Evolutionary conservation across 2,113 vertebrate genomes (phyloP), one percentile per base, ranked within the genome.

Genomic region (Lepisosteus osseus): DNA sequence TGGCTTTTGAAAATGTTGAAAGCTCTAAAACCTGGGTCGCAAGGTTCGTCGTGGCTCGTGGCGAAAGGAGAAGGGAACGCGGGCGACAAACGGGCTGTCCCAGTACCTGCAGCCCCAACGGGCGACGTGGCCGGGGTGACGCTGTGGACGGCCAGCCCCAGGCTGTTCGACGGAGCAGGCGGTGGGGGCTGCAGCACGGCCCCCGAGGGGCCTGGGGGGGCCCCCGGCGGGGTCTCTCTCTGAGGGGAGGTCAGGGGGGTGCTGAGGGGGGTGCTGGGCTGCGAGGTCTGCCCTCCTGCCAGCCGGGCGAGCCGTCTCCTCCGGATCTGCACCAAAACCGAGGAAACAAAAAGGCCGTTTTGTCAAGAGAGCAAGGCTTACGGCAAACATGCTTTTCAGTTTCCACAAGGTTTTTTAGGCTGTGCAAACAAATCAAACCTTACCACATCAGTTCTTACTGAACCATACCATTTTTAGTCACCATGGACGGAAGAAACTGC

Each of bases 121-220:
- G 97, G 97, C 72, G 97, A 99, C 84, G 97, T 98, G 90, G 95
- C 96, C 76, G 97, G 97, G 76, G 96, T 98, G 86, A 95, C 93
- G 88, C 86, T 95, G 77, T 98, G 96, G 73, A 95, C 94, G 57
- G 74, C 94, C 45, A 99, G 91, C 67, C 95, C 95, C 72, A 98
- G 89, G 65, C 89, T 94, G 73, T 98, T 95, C 17, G 97, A 95
- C 54, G 92, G 92, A 77, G 90, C 92, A 13, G 94, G 87, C 79
- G 93, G 90, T 54, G 94, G 80, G 0, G 92, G 80, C 72, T 89
- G 91, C 44, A 87, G 87, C 68, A 86, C 82, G 0, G 90, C 88
- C 72, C 92, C 91, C 40, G 95, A 86, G 2, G 94, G 91, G 15
- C 92, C 91, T 56, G 91, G 89, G 3, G 97, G 92, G 65, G 95